These are phyloP conservation scores for Nasonia oneida DNA, from an alignment of 2,888 invertebrate species.

Conservation along the genomic window DNA sequence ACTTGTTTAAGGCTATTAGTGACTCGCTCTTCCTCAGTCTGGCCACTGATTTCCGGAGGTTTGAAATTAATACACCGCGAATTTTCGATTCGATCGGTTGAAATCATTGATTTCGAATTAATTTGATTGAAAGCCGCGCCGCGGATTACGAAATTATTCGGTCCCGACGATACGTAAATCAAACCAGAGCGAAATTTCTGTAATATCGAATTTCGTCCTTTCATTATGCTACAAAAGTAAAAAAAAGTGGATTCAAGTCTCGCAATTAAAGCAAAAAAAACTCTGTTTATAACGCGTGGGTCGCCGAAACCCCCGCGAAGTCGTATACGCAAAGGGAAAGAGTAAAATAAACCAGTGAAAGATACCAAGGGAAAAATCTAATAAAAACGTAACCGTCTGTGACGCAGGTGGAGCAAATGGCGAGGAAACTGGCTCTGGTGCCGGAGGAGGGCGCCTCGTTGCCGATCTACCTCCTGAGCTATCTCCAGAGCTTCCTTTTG, in stretches of 20 bases:
- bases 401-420: conserved; percentile 87
- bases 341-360: not conserved
- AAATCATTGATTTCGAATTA: conserved; percentile 49
- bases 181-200: not conserved
- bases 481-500: conserved; percentile 92
- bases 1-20: conserved; percentile 17
- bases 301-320: not conserved
- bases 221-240: not conserved
- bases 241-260: not conserved
- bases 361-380: not conserved
- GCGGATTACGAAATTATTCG: conserved; percentile 51
- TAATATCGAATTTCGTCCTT: not conserved
- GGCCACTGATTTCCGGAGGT: not conserved
- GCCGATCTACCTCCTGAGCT: conserved; percentile 91
- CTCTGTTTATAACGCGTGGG: not conserved
- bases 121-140: conserved; percentile 28
- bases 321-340: not conserved
- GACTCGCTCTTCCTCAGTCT: no score
- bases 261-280: conserved; percentile 7
- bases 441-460: conserved; percentile 93
- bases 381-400: conserved; percentile 14
- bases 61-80: conserved; percentile 1
- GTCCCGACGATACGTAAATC: not conserved
- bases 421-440: conserved; percentile 91
- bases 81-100: conserved; percentile 44